phyloP scores from a whole-genome alignment of 2,113 vertebrate genomes.

The Sylvietta virens region DNA sequence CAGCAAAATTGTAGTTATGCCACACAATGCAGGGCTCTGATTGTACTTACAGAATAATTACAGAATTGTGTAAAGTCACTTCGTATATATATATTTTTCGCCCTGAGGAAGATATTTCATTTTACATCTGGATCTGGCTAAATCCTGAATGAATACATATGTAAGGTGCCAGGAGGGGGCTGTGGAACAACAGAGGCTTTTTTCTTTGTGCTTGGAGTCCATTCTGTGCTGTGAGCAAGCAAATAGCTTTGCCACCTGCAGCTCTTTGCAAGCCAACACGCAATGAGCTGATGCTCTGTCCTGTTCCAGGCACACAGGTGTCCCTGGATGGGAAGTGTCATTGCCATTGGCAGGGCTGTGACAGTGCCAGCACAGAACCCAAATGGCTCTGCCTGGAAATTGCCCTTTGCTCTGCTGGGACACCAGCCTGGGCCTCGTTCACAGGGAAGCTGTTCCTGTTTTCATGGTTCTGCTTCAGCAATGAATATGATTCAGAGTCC shows the following conservation, averaged over 20 bases:
- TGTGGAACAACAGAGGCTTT: not conserved
- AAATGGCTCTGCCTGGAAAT: not conserved
- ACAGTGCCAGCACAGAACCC: not conserved
- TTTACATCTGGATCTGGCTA: not conserved
- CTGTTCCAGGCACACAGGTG: constrained; percentile 32
- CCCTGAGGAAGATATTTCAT: not conserved
- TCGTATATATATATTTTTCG: too few species aligned
- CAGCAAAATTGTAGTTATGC: not conserved
- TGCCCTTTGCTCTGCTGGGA: not conserved
- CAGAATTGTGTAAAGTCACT: not conserved
- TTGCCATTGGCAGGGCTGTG: not conserved
- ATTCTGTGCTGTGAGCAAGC: not conserved
- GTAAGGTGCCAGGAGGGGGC: not conserved
- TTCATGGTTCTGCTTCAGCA: not conserved
- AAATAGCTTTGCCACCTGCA: constrained; percentile 38
- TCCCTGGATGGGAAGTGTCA: not conserved
- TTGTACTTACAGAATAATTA: not conserved
- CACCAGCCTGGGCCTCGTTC: not conserved
- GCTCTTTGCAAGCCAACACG: not conserved
- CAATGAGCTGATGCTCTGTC: not conserved
- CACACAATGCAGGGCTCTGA: not conserved
- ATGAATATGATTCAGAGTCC: not conserved
- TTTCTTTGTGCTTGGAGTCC: not conserved
- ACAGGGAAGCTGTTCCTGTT: not conserved
- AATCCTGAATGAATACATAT: not conserved